Evolutionary conservation across 2,797 vertebrate genomes (phyloP), one percentile per base, ranked within the genome.

Genomic region (Gallinago stenura): DNA sequence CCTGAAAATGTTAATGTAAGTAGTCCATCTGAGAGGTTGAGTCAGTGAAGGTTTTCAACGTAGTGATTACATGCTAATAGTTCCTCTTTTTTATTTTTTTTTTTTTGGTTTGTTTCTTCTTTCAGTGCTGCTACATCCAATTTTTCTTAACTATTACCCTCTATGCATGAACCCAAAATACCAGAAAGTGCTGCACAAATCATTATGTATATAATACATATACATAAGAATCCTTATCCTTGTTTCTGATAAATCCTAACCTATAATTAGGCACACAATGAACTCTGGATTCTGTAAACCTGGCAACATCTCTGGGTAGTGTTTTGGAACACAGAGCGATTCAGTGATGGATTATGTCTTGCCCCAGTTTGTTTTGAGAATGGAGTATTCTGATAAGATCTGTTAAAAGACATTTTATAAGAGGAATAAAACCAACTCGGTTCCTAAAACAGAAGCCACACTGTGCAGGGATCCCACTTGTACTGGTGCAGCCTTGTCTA

Each of bases 101-200:
- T 22, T 46, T 61, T 60, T 57, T 60, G 4, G 26, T 76, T 83
- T 58, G 3, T 76, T 72, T 35, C 54, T 79, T 86, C 50, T 88
- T 53, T 81, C 48, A 73, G 7, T 77, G 79, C 41, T 82, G 35
- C 51, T 91, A 20, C 57, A 66, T 93, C 33, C 53, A 25, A 62
- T 83, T 87, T 92, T 83, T 80, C 62, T 91, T 93, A 86, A 78
- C 72, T 85, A 28, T 89, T 92, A 88, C 28, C 17, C 39, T n/a
- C 16, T 26, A 31, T 62, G 16, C 41, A 72, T 41, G 25, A 87
- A 70, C 18, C 14, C 19, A 53, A 66, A 79, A 65, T 35, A 25
- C 21, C 48, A 80, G 31, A 69, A 78, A 90, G 37, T 48, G 24
- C 33, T 93, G 53, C 35, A 93, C 43, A 89, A 77, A 75, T 69